Percentiles rank a stretch among this genome's conserved stretches.
Conservation (phyloP, 2,797 vertebrate species). For the Pogonophryne albipinna region DNA sequence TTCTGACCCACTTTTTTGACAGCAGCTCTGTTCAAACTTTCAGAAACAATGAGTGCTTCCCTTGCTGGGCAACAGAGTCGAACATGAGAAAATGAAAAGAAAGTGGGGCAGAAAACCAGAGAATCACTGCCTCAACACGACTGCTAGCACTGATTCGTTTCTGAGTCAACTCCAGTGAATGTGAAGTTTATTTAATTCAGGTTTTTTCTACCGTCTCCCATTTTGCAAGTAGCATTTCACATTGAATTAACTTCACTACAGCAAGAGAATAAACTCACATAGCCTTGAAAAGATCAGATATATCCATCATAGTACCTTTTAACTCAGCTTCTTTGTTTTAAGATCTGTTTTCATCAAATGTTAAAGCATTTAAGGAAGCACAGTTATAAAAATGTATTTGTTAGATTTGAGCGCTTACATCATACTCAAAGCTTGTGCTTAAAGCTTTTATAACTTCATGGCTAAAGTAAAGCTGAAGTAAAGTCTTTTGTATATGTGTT, state of each 20-base stretch:
- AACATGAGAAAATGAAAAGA: slow-evolving; percentile 16
- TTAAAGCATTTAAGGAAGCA: neutral
- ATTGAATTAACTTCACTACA: slow-evolving; percentile 4
- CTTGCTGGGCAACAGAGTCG: slow-evolving; percentile 7
- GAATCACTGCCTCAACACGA: neutral
- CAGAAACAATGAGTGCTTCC: slow-evolving; percentile 33
- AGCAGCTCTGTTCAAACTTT: slow-evolving; percentile 68
- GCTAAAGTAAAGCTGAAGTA: too few species aligned
- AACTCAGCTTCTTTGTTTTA: neutral
- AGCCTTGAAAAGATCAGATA: neutral
- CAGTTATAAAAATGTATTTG: neutral
- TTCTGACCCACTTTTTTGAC: slow-evolving; percentile 75
- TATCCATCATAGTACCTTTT: slow-evolving; percentile 1
- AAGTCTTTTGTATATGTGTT: too few species aligned
- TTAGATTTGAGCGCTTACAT: neutral
- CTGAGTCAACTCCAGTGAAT: slow-evolving; percentile 7
- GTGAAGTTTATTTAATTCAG: neutral
- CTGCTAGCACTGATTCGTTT: slow-evolving; percentile 10
- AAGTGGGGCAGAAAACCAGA: slow-evolving; percentile 16
- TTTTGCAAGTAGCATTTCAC: neutral
- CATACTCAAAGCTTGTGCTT: neutral
- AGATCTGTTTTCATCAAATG: neutral
- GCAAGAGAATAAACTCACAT: slow-evolving; percentile 17
- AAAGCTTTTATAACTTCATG: too few species aligned
- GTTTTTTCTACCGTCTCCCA: neutral